Evolutionary conservation across 53 echinoderm and acorn worm species (phyloP), one percentile per base, ranked within the genome.

Genomic region (Paelopatides confundens): DNA sequence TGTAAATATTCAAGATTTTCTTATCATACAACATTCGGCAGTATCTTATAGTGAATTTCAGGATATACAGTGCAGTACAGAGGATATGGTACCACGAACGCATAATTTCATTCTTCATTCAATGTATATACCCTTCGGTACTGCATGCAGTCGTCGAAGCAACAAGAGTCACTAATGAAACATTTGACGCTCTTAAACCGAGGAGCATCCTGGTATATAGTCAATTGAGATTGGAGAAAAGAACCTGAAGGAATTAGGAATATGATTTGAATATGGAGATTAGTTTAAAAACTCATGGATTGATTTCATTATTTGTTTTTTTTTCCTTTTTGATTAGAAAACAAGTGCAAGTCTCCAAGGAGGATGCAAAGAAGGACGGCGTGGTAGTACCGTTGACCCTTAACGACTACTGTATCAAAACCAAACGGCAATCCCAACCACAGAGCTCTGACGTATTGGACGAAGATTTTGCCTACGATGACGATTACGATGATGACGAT

Each of bases 341-440:
- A 87, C 99, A 99, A 91, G 99, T 99, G 14, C 82, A 77, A 49
- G 85, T 85, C 47, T 95, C 95, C 2, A 94, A 93, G 85, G 89
- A 71, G 46, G 99, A 99, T 9, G 99, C 99, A 0, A 82, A 94
- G 40, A 94, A 96, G 66, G 99, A 99, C 76, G 90, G 89, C 36
- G 95, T 97, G 15, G 82, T 62, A 21, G 99, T 99, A 62, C 99
- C 99, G 52, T 66, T 84, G 36, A 99, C 99, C 1, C 86, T 99
- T 11, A 92, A 94, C 34, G 99, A 99, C 33, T 99, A 99, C 93
- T 99, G 99, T 85, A 94, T 99, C 82, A 95, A 99, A 87, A 92
- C 93, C 34, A 95, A 99, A 87, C 89, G 87, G 69, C 94, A 93
- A 86, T 85, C 95, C 12, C 99, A 90, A 64, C 92, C 94, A 30